Conservation (phyloP, 2,888 invertebrate species). For the Aplocera efformata region DNA sequence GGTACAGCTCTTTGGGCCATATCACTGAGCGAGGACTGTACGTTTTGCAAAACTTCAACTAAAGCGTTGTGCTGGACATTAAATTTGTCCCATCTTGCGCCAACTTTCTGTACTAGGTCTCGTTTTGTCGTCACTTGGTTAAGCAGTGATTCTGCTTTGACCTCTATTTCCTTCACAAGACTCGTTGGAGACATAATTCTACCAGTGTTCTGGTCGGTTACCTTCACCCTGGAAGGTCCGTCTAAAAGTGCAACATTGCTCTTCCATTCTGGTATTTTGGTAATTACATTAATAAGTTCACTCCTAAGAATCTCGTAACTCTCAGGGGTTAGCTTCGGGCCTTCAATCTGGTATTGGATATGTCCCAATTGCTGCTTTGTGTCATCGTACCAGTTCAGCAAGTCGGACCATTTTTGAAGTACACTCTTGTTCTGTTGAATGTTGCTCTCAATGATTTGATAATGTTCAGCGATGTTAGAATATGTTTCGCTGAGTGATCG, state of each 20-base stretch:
- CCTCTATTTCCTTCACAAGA: conserved; percentile 86
- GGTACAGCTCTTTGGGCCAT: conserved; percentile 76
- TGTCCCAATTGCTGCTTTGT: conserved; percentile 89
- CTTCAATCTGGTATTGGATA: conserved; percentile 89
- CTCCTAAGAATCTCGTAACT: conserved; percentile 85
- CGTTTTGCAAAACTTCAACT: conserved; percentile 81
- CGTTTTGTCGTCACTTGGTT: conserved; percentile 84
- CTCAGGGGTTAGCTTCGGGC: conserved; percentile 85
- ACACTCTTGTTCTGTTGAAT: conserved; percentile 87
- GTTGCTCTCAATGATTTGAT: conserved; percentile 87
- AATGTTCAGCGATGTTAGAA: conserved; percentile 86
- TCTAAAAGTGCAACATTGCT: conserved; percentile 84
- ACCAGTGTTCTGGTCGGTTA: conserved; percentile 85
- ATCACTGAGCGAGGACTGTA: conserved; percentile 78
- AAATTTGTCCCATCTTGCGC: conserved; percentile 89
- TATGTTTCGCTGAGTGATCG: conserved; percentile 87
- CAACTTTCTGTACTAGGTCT: conserved; percentile 85
- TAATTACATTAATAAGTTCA: conserved; percentile 85
- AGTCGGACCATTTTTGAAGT: conserved; percentile 90
- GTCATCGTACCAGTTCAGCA: conserved; percentile 90
- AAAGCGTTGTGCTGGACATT: conserved; percentile 86
- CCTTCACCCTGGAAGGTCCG: conserved; percentile 83
- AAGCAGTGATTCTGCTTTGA: conserved; percentile 84
- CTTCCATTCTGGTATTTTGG: conserved; percentile 86
- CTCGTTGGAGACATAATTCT: conserved; percentile 86